A percentile compares a stretch with the other conserved stretches of the same genome.
Conservation (phyloP, 2,888 invertebrate species). For the Hemistola chrysoprasaria region DNA sequence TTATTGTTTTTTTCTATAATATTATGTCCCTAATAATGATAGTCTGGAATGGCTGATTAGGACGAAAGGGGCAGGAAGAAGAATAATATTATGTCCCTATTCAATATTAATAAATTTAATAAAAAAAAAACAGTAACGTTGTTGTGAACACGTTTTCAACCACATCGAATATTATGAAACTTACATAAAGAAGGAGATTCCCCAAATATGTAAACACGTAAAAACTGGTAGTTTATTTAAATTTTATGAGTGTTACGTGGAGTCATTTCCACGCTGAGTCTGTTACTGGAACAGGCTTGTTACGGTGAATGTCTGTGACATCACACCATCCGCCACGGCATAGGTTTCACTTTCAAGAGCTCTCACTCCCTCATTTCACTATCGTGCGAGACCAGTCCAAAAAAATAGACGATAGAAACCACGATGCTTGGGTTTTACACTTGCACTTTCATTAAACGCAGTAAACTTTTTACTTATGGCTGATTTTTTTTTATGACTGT, state of each 20-base stretch:
- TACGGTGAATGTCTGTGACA: constrained; percentile 55
- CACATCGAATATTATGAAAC: too few species aligned
- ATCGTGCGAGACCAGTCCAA: constrained; percentile 41
- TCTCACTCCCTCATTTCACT: constrained; percentile 59
- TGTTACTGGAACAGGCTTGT: constrained; percentile 38
- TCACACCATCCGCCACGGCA: constrained; percentile 48
- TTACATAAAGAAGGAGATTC: constrained; percentile 5
- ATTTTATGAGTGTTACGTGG: constrained; percentile 15
- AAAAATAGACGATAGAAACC: constrained; percentile 10
- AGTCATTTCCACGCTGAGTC: constrained; percentile 18
- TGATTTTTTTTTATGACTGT: too few species aligned
- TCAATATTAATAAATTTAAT: too few species aligned
- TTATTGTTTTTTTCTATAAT: too few species aligned
- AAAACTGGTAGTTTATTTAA: constrained; percentile 11
- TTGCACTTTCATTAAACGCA: too few species aligned
- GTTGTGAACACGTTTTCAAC: too few species aligned
- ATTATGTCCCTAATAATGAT: too few species aligned
- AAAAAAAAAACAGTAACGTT: too few species aligned
- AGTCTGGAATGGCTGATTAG: too few species aligned
- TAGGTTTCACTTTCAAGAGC: constrained; percentile 58
- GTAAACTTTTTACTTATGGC: too few species aligned
- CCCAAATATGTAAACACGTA: background rate
- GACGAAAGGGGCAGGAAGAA: too few species aligned
- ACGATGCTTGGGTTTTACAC: constrained; percentile 9
- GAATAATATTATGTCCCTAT: too few species aligned